Base-by-base conservation (phyloP, 2,888 invertebrate species). In the Melieria picta region DNA sequence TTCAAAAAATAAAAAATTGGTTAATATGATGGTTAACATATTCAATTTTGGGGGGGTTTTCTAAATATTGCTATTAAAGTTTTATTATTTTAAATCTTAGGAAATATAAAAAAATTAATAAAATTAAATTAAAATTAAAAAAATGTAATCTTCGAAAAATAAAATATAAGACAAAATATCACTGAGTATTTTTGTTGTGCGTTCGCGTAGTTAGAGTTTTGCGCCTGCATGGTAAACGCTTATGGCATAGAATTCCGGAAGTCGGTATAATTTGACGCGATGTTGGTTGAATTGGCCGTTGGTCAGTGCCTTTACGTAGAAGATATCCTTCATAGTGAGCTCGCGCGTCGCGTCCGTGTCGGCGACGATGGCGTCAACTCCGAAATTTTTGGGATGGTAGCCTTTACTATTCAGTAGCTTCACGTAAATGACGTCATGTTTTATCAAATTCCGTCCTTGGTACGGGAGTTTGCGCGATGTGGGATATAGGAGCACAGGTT, bases 231-330 rank as follows among this genome's bases (percentile, higher is more conserved):
- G 80, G 43, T 79, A 84, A 13, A 83, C 80, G 63, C 78, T 83
- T 76, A 84, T 83, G 68, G 84, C 83, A 78, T 81, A 84, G 72
- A 85, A 85, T 72, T 85, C 83, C 1, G 84, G 84, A 47, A 84
- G 71, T 63, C 83, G 81, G 68, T 82, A 85, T 6, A 81, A 75
- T 75, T 82, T 84, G 30, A 85, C 65, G 5, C 83, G 84, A 45
- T 81, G 80, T 65, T 83, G 79, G 69, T 83, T 84, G 65, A 85
- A 85, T n/a, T 82, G 81, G 0, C 84, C 84, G 65, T 85, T 85
- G 47, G 79, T 73, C 1, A 78, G 72, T 4, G 83, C 81, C 65
- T 85, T 85, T 4, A 85, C 84, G 73, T 80, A 83, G 77, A 85
- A 84, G n/a, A 85, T 84, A 61, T 84, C 81, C 72, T 83, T 82